Conservation (phyloP, 1,140 invertebrate genomes). For the Brachionus koreanus region DNA sequence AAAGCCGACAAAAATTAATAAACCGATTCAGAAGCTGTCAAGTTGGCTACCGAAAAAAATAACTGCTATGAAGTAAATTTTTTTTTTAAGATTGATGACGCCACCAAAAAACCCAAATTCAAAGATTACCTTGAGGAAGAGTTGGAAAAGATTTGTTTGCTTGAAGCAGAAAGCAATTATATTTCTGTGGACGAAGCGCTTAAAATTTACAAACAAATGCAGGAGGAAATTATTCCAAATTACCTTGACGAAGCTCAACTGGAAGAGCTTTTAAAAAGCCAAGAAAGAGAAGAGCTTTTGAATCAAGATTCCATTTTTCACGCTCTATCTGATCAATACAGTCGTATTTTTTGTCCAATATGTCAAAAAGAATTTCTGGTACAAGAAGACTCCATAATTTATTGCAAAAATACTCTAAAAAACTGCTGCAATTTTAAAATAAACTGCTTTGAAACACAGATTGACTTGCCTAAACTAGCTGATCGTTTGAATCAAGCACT, state of each 20-base stretch:
- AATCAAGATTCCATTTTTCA: conserved; percentile 10
- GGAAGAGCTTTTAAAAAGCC: not conserved
- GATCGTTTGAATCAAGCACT: not conserved
- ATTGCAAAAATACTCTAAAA: conserved; percentile 16
- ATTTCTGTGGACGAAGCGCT: conserved; percentile 35
- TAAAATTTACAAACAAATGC: conserved; percentile 43
- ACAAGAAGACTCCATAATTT: not conserved
- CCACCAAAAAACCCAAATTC: not conserved
- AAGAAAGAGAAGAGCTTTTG: conserved; percentile 23
- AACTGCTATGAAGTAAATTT: not conserved
- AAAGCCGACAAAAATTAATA: conserved; percentile 37
- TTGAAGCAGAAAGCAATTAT: conserved; percentile 8
- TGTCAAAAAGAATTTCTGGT: conserved; percentile 39
- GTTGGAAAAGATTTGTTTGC: conserved; percentile 43
- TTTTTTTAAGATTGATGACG: not conserved
- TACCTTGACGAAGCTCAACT: conserved; percentile 5
- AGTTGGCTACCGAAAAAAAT: not conserved
- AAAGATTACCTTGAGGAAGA: conserved; percentile 38
- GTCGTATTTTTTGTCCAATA: conserved; percentile 19
- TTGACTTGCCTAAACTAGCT: not conserved
- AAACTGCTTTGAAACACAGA: not conserved
- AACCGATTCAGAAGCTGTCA: conserved; percentile 35
- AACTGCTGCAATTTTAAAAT: conserved; percentile 6
- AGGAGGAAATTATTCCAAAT: conserved; percentile 25
- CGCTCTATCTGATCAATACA: not conserved